phyloP scores from a whole-genome alignment of 2,113 vertebrate genomes.

The Anguilla japonica region DNA sequence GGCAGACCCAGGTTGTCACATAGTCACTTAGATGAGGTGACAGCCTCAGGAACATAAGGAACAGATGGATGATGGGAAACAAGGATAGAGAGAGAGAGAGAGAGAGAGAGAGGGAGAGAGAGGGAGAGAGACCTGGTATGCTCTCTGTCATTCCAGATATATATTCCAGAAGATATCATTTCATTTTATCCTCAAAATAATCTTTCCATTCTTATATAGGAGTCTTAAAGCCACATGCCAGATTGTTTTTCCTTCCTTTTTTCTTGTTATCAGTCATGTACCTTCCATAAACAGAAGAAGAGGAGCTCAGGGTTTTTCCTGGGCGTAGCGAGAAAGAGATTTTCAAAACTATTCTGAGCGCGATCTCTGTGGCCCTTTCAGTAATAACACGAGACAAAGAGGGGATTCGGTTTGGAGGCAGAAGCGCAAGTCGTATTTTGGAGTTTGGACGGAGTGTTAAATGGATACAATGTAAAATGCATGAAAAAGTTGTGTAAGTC shows the following conservation, averaged over 20 bases:
- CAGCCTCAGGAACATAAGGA: neutral
- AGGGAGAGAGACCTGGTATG: too few relatives aligned
- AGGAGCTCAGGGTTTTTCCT: neutral
- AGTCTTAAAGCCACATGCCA: neutral
- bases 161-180: too few relatives aligned
- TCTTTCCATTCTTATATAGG: neutral
- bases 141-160: too few relatives aligned
- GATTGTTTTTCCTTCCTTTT: neutral
- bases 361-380: neutral
- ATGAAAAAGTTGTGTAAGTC: too few relatives aligned
- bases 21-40: neutral
- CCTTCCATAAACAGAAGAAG: neutral
- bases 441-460: too few relatives aligned
- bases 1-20: neutral
- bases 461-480: too few relatives aligned
- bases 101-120: too few relatives aligned
- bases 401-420: neutral
- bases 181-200: neutral
- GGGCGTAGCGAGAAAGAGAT: neutral
- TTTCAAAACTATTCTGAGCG: neutral
- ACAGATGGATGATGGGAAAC: neutral
- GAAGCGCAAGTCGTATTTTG: neutral
- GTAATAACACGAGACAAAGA: neutral
- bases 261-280: too few relatives aligned
- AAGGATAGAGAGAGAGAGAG: neutral